Evolutionary conservation across 1,140 invertebrate species (phyloP), one percentile per base, ranked within the genome.

Genomic region (Pseudomyrmex pallidus): DNA sequence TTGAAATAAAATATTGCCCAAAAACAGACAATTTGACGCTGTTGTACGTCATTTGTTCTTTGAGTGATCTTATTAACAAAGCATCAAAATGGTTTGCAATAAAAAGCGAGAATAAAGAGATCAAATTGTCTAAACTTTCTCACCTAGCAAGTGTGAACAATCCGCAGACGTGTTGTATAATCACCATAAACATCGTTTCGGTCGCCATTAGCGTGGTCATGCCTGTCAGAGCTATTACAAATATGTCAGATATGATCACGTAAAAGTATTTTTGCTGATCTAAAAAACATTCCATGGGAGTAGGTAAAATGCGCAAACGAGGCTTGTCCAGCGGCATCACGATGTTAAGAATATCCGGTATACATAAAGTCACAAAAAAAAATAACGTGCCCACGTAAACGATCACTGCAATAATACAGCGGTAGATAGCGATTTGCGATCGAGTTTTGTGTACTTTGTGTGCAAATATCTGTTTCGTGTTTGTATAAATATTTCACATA

Each of bases 181-280:
- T 8, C 10, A 68, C 9, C 46, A 68, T 52, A 9, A 68, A 25
- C 66, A 54, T 68, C 8, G 66, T 50, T 50, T 68, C 66, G 7
- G 20, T 50, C 7, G 66, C 46, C 15, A 68, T 12, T 1, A 68
- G 1, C 2, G 46, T 68, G 46, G 50, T 48, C 1, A 5, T 5
- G 48, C 48, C 12, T 17, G 50, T 0, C 15, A 50, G 2, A 15
- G 12, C 0, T 1, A 56, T 44, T 25, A 67, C 20, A 15, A 50
- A 50, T 0, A 68, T 13, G 2, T 44, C 13, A 15, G 25, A 2
- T 17, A 57, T 9, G 12, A 67, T 57, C 20, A 67, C 12, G 3
- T 56, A 20, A 22, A 78, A 78, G 22, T 64, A 25, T 56, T 67
- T 22, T 54, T 67, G 44, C 13, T 67, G 50, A 54, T 78, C 74